phyloP scores from a whole-genome alignment of 2,888 invertebrate genomes.

The Poecilus cupreus region DNA sequence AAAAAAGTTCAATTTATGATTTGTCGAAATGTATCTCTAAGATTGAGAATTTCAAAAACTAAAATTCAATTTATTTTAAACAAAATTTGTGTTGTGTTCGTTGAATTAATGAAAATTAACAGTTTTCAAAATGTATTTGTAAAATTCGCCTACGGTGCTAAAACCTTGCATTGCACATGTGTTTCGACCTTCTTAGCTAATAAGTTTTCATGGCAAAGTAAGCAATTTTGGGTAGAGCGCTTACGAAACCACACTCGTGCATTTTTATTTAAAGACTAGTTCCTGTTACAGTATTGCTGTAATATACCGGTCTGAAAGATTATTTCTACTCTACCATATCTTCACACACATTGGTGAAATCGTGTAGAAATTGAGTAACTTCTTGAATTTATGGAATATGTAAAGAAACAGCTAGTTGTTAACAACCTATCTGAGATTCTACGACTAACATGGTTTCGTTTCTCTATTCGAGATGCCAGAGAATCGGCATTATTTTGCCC shows the following conservation, averaged over 20 bases:
- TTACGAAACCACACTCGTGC: neutral
- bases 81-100: no score
- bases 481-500: slow-evolving; percentile 8
- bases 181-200: slow-evolving; percentile 4
- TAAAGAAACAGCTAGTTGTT: slow-evolving; percentile 41
- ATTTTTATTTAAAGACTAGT: slow-evolving; percentile 27
- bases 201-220: slow-evolving; percentile 4
- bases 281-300: slow-evolving; percentile 44
- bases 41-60: no score
- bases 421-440: slow-evolving; percentile 21
- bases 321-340: slow-evolving; percentile 34
- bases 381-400: slow-evolving; percentile 47
- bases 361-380: slow-evolving; percentile 57
- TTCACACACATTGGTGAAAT: slow-evolving; percentile 36
- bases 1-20: no score
- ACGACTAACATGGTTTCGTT: slow-evolving; percentile 31
- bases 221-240: slow-evolving; percentile 7
- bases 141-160: neutral
- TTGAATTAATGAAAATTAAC: no score
- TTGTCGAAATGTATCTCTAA: no score
- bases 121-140: no score
- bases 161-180: neutral
- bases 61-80: no score
- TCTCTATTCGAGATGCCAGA: slow-evolving; percentile 1
- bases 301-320: slow-evolving; percentile 47